phyloP scores from a whole-genome alignment of 2,888 invertebrate species.

The Coelinius sp. region DNA sequence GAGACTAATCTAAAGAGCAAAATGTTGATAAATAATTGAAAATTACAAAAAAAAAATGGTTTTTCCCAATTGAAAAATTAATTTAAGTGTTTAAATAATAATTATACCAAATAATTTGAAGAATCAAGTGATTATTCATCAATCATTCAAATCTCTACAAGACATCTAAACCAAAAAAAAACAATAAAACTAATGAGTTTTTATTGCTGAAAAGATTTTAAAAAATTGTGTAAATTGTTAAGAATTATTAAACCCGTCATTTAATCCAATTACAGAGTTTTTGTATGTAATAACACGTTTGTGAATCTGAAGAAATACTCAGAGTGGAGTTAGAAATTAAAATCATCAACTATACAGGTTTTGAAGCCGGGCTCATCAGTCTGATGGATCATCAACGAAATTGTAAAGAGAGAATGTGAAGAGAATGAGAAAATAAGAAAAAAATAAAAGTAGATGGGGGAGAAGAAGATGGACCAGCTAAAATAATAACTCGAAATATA shows the following conservation, averaged over 20 bases:
- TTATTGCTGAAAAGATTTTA: not conserved
- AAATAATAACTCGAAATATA: slow-evolving; percentile 42
- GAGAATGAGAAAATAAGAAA: slow-evolving; percentile 2
- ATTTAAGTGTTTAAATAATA: not conserved
- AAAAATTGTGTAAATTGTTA: slow-evolving; percentile 27
- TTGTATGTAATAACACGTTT: slow-evolving; percentile 38
- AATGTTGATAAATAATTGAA: too few relatives aligned
- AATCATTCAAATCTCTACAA: not conserved
- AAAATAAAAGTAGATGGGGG: slow-evolving; percentile 16
- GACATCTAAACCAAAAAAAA: not conserved
- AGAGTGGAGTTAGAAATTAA: slow-evolving; percentile 34
- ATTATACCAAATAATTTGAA: not conserved
- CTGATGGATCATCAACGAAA: slow-evolving; percentile 41
- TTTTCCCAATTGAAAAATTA: not conserved
- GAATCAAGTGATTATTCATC: not conserved
- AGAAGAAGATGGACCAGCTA: slow-evolving; percentile 38
- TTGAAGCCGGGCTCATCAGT: slow-evolving; percentile 37
- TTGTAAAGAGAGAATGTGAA: slow-evolving; percentile 4
- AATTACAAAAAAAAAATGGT: too few relatives aligned
- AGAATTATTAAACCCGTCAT: slow-evolving; percentile 35
- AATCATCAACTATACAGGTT: slow-evolving; percentile 32
- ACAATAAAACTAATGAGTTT: too few relatives aligned
- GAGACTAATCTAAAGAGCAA: too few relatives aligned
- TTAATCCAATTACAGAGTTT: slow-evolving; percentile 37
- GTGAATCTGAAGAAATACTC: slow-evolving; percentile 13